Percentiles rank a stretch among this genome's conserved stretches.
phyloP scores from a whole-genome alignment of 2,888 invertebrate genomes.

The Tridacna crocea region DNA sequence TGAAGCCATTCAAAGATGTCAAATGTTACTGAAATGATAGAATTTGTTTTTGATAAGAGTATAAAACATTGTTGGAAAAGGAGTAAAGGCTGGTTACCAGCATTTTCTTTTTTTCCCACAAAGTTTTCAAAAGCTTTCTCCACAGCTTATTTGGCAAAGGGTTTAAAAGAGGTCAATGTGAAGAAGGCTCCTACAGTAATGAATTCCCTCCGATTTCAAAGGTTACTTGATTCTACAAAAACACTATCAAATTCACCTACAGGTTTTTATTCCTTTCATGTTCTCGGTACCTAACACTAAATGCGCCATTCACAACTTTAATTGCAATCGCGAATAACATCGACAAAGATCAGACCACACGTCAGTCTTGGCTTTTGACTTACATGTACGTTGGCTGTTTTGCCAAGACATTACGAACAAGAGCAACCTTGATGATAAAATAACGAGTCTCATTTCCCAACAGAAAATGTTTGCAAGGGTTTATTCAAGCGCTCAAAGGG shows the following conservation, averaged over 20 bases:
- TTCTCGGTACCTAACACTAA: neutral
- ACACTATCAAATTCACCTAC: conserved; percentile 24
- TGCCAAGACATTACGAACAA: too few relatives aligned
- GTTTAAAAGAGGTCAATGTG: neutral
- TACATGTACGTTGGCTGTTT: too few relatives aligned
- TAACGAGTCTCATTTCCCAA: too few relatives aligned
- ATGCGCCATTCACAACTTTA: neutral
- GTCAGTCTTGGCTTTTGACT: too few relatives aligned
- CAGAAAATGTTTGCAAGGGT: too few relatives aligned
- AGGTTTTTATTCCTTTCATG: neutral
- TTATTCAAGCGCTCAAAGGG: neutral
- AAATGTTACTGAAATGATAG: too few relatives aligned
- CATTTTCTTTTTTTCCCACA: neutral
- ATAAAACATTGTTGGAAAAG: neutral
- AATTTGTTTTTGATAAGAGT: neutral
- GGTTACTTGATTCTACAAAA: conserved; percentile 27
- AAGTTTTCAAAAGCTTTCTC: neutral
- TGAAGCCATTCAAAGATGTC: too few relatives aligned
- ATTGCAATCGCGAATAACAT: neutral
- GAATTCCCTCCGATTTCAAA: conserved; percentile 16
- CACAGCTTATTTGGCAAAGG: neutral
- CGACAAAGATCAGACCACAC: neutral
- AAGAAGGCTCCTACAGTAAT: neutral
- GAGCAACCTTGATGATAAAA: too few relatives aligned
- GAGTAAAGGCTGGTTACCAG: neutral